Percentiles rank a stretch among this genome's conserved stretches.
These are phyloP conservation scores for Ophion ellenae DNA, from an alignment of 2,888 invertebrate genomes.

Conservation along the genomic window DNA sequence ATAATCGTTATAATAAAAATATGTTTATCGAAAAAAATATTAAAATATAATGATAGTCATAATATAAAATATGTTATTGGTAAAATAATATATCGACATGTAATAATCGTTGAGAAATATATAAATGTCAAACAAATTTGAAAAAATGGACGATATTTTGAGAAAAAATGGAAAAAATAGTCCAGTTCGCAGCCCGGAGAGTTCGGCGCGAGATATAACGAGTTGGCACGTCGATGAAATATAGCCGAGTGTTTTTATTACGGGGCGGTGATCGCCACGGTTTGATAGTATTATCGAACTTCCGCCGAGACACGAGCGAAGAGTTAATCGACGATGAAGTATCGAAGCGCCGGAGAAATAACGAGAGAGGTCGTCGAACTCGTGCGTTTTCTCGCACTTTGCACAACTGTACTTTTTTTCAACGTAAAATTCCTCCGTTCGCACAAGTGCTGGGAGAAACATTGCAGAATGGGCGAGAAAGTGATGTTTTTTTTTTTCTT, in stretches of 20 bases:
- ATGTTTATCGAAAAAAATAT: too few species aligned
- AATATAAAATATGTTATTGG: too few species aligned
- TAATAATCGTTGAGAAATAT: too few species aligned
- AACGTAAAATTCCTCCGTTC: constrained; percentile 28
- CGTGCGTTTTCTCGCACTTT: constrained; percentile 30
- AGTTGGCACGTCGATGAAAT: constrained; percentile 18
- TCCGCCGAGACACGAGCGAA: constrained; percentile 35
- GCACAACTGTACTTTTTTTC: constrained; percentile 17
- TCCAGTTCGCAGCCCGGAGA: neutral
- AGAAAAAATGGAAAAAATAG: neutral
- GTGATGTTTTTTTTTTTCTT: constrained; percentile 19
- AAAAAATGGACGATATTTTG: too few species aligned
- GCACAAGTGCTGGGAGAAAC: neutral
- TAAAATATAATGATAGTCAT: too few species aligned
- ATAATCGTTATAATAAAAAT: too few species aligned
- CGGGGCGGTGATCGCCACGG: neutral
- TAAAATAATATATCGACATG: too few species aligned
- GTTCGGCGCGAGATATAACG: constrained; percentile 1
- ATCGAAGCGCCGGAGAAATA: neutral
- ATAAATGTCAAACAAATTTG: too few species aligned
- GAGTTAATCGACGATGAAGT: constrained; percentile 59
- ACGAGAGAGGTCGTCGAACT: constrained; percentile 35
- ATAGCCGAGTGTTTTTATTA: constrained; percentile 17
- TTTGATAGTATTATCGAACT: constrained; percentile 59
- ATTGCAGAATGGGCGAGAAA: constrained; percentile 12